These are phyloP conservation scores for Myotis brandtii DNA, from an alignment of 2,113 vertebrate genomes.

Conservation along the genomic window DNA sequence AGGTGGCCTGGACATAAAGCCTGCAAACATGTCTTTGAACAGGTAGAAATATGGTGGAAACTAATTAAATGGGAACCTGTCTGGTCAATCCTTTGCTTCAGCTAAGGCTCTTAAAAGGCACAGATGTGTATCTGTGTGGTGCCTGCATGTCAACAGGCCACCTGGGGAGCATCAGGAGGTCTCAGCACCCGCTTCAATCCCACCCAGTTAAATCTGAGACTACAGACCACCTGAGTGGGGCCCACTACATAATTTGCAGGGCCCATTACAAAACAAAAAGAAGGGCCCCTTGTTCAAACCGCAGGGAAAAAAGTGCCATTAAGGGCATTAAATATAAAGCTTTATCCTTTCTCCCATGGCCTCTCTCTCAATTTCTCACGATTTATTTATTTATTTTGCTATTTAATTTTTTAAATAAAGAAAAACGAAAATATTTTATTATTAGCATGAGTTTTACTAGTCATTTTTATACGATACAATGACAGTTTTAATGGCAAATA, in stretches of 20 bases:
- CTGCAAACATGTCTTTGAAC: not conserved
- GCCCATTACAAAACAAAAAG: not conserved
- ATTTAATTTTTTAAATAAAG: not conserved
- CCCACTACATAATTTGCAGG: not conserved
- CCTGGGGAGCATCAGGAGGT: not conserved
- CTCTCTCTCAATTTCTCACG: not conserved
- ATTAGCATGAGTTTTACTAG: not conserved
- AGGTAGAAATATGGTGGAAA: not conserved
- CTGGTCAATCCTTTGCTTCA: not conserved
- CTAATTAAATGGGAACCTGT: not conserved
- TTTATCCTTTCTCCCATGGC: not conserved
- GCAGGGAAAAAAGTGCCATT: not conserved
- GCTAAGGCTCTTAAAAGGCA: not conserved
- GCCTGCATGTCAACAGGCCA: not conserved
- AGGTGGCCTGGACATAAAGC: not conserved
- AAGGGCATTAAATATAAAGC: not conserved
- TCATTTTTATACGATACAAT: not conserved
- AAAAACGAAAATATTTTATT: constrained; percentile 31
- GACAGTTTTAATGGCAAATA: not conserved
- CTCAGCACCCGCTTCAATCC: not conserved
- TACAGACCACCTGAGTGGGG: not conserved
- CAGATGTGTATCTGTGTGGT: not conserved
- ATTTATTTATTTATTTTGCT: not conserved
- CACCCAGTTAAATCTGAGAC: not conserved
- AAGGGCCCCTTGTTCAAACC: not conserved